These are phyloP conservation scores for Drusus annulatus DNA, from an alignment of 1,140 invertebrate species.

Conservation along the genomic window DNA sequence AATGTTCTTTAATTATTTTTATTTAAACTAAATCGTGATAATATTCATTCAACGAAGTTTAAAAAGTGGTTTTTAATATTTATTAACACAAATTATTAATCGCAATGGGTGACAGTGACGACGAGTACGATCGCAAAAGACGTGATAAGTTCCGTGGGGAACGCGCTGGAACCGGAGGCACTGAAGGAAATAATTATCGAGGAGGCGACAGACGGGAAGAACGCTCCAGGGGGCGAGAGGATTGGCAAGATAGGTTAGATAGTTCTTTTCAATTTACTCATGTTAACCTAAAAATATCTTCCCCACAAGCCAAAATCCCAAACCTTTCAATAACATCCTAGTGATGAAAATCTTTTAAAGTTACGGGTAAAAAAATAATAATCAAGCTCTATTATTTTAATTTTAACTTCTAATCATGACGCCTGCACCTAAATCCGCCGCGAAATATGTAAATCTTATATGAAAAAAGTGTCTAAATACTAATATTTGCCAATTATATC, in stretches of 20 bases:
- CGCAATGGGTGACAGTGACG: slow-evolving; percentile 91
- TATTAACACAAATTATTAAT: neutral
- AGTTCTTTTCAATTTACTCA: slow-evolving; percentile 26
- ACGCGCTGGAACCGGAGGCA: slow-evolving; percentile 73
- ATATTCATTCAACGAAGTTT: neutral
- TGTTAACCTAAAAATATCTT: slow-evolving; percentile 32
- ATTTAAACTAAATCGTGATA: neutral
- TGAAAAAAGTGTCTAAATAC: too few relatives aligned
- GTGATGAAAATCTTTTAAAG: neutral
- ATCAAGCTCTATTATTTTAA: too few relatives aligned
- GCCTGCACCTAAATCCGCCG: too few relatives aligned
- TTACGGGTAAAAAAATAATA: too few relatives aligned
- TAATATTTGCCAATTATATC: too few relatives aligned
- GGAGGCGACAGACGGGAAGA: slow-evolving; percentile 51
- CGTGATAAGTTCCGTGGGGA: slow-evolving; percentile 92
- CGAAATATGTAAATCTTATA: too few relatives aligned
- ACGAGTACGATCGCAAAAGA: slow-evolving; percentile 91
- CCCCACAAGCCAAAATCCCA: neutral
- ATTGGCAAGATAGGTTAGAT: slow-evolving; percentile 64
- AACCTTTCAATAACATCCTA: neutral
- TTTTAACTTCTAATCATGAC: too few relatives aligned
- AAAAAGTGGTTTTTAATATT: slow-evolving; percentile 2
- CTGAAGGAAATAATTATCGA: slow-evolving; percentile 79
- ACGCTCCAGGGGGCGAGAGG: slow-evolving; percentile 36
- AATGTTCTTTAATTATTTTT: neutral